These are phyloP conservation scores for Zaprionus gabonicus DNA, from an alignment of 1,140 invertebrate species.

Conservation along the genomic window DNA sequence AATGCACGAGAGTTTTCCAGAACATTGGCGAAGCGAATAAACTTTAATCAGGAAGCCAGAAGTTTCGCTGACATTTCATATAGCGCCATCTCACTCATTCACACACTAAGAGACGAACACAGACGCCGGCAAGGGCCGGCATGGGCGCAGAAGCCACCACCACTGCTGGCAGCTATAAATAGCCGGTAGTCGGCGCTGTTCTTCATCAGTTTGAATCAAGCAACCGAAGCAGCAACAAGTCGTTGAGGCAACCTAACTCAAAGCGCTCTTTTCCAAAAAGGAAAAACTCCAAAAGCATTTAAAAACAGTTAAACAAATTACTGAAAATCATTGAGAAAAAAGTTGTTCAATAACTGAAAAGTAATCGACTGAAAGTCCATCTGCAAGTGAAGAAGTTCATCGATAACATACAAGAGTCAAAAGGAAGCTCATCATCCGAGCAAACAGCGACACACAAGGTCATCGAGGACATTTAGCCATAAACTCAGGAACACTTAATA, in stretches of 20 bases:
- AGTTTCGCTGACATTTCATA: constrained; percentile 45
- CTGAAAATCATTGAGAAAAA: background rate
- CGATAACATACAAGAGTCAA: background rate
- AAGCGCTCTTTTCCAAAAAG: constrained; percentile 6
- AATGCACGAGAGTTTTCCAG: constrained; percentile 55
- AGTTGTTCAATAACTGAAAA: background rate
- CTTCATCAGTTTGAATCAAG: constrained; percentile 65
- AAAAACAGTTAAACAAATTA: background rate
- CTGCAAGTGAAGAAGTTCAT: background rate
- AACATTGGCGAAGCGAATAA: constrained; percentile 45
- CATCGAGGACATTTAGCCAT: background rate
- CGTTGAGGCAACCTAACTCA: background rate
- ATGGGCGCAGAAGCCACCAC: constrained; percentile 34
- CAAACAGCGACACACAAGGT: background rate
- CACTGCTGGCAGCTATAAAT: constrained; percentile 58
- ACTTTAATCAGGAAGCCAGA: constrained; percentile 40
- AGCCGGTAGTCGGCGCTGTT: constrained; percentile 26
- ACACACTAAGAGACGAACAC: background rate
- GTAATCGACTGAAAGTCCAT: background rate
- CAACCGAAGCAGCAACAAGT: constrained; percentile 47
- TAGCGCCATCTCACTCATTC: constrained; percentile 10
- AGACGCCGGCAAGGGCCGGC: constrained; percentile 22
- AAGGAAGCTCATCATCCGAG: background rate
- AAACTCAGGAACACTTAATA: background rate
- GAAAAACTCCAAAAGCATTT: background rate